Base-by-base conservation (phyloP, 2,888 invertebrate species). In the Sphaerophoria rueppellii region DNA sequence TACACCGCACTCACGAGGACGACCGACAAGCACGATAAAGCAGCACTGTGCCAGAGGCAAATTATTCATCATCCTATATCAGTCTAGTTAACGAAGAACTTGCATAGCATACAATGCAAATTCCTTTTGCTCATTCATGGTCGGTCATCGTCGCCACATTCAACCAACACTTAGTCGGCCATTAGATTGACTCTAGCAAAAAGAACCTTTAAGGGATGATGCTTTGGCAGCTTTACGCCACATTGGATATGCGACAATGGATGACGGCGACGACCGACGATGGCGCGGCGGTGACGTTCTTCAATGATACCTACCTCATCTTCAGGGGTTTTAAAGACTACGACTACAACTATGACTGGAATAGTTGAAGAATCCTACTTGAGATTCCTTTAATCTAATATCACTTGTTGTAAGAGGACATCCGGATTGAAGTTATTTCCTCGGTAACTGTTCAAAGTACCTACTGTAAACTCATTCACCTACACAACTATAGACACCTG, bases 341-440 rank as follows among this genome's bases (percentile, higher is more conserved):
- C 40, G 9, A 40, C n/a, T n/a, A n/a, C 43, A 12, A 43, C 11
- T 9, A 43, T 43, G n/a, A 40, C 55, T 35, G 63, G 32, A 54
- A 54, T 54, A 32, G 32, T 54, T 32, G 3, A 54, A 54, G 32
- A 54, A 0, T 11, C 24, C 24, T 24, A 24, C 24, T 24, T 24
- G 3, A 16, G 24, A 50, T 40, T 76, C 67, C 76, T 37, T 75
- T 63, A 75, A 79, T 75, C 72, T 75, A 57, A 67, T 61, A 72
- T 83, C 80, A 76, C 75, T 75, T 74, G 61, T 61, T 57, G 50
- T 55, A 83, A 79, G 75, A 79, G 75, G 83, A 83, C 79, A 52
- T 75, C 61, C 83, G 80, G 67, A 72, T 5, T 60, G 80, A 72
- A 80, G 80, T 63, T 24, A 69, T 83, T 75, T 80, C 72, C 71